These are phyloP conservation scores for Argyrosomus japonicus DNA, from an alignment of 2,113 vertebrate species.

Conservation along the genomic window DNA sequence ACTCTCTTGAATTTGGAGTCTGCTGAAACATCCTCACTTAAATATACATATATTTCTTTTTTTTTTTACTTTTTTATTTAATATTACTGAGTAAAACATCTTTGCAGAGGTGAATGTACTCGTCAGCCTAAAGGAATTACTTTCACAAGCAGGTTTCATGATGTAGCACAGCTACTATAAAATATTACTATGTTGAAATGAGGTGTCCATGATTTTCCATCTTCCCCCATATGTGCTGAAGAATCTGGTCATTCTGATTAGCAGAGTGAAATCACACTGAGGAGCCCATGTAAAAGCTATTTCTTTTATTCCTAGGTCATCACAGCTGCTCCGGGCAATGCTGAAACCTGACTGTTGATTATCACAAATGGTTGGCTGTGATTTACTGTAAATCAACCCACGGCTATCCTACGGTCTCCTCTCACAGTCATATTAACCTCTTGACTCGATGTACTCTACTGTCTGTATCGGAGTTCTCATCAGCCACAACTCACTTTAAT, in stretches of 20 bases:
- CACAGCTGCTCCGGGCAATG: conserved; percentile 12
- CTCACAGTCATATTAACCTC: conserved; percentile 53
- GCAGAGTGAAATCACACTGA: conserved; percentile 7
- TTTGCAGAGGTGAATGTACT: neutral
- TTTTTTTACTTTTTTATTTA: too few relatives aligned
- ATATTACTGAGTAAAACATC: too few relatives aligned
- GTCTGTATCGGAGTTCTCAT: conserved; percentile 40
- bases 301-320: conserved; percentile 44
- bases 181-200: neutral
- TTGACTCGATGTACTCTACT: conserved; percentile 33
- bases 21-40: neutral
- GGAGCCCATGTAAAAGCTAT: conserved; percentile 40
- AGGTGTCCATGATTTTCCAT: neutral
- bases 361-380: conserved; percentile 52
- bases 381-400: conserved; percentile 57
- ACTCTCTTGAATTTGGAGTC: neutral
- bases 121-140: neutral
- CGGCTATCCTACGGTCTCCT: conserved; percentile 5
- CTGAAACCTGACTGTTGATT: conserved; percentile 54
- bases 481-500: conserved; percentile 69
- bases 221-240: neutral
- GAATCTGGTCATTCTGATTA: conserved; percentile 25
- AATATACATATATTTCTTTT: too few relatives aligned
- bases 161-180: neutral
- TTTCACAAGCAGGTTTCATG: neutral